These are phyloP conservation scores for Phalacrocorax pelagicus DNA, from an alignment of 2,113 vertebrate species.

Conservation along the genomic window DNA sequence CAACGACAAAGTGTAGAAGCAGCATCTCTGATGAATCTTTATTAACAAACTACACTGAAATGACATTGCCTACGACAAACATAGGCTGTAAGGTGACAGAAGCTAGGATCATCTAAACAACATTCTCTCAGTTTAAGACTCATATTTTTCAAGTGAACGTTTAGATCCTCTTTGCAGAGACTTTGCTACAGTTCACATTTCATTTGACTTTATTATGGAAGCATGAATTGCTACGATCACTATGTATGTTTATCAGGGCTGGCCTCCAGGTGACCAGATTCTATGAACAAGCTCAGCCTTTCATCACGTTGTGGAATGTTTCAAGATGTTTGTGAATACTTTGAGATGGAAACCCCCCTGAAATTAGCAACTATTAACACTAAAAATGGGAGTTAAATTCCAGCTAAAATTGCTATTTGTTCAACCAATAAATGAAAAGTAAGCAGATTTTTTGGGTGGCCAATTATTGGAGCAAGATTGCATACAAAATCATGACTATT, in stretches of 20 bases:
- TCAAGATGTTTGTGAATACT: slow-evolving; percentile 67
- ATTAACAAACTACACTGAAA: neutral
- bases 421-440: neutral
- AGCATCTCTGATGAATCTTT: neutral
- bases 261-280: slow-evolving; percentile 36
- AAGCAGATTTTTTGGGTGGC: neutral
- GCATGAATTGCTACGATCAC: slow-evolving; percentile 76
- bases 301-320: slow-evolving; percentile 55
- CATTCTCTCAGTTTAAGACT: neutral
- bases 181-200: slow-evolving; percentile 76
- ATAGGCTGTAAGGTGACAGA: neutral
- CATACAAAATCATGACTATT: neutral
- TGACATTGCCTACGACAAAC: neutral
- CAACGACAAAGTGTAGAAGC: neutral
- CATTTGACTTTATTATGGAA: slow-evolving; percentile 83
- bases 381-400: neutral
- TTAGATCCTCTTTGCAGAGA: slow-evolving; percentile 57
- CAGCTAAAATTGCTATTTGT: neutral
- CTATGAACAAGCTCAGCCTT: slow-evolving; percentile 32
- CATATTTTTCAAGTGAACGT: neutral
- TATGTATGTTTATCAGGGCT: slow-evolving; percentile 68
- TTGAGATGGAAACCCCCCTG: neutral
- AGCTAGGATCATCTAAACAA: neutral
- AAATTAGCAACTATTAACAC: neutral
- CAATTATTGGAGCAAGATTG: neutral